Evolutionary conservation across 2,888 invertebrate species (phyloP).

Genomic region (Ernsta delagoae): DNA sequence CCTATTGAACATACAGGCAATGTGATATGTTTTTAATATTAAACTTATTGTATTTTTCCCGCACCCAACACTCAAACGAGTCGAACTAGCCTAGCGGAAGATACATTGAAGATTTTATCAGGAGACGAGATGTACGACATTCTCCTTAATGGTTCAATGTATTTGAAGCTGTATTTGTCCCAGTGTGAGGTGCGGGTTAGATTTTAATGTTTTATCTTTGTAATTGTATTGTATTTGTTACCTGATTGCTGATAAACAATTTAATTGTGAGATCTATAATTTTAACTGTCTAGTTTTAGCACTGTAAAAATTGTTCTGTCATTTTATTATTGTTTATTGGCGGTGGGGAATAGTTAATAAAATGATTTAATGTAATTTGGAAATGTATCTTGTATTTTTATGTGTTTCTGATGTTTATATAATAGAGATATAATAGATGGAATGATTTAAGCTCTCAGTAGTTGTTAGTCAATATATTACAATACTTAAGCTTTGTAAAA

Average conservation of each 20-base stretch:
- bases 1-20: constrained; percentile 39
- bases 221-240: constrained; percentile 48
- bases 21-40: constrained; percentile 41
- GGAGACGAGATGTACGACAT: too few species aligned
- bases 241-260: constrained; percentile 59
- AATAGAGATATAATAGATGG: constrained; percentile 38
- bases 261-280: constrained; percentile 50
- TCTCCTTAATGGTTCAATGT: too few species aligned
- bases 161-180: too few species aligned
- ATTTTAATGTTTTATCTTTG: constrained; percentile 37
- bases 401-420: constrained; percentile 41
- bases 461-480: constrained; percentile 42
- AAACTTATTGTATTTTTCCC: constrained; percentile 24
- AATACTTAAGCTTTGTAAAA: constrained; percentile 42
- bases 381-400: constrained; percentile 39
- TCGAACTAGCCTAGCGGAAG: too few species aligned
- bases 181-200: constrained; percentile 8
- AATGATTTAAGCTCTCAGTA: constrained; percentile 42
- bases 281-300: constrained; percentile 48
- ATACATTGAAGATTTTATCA: too few species aligned
- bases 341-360: constrained; percentile 51
- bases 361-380: constrained; percentile 43
- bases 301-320: constrained; percentile 52
- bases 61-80: too few species aligned
- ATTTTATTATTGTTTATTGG: constrained; percentile 54